Evolutionary conservation across 1,140 invertebrate species (phyloP).

Genomic region (Drosophila bifasciata): DNA sequence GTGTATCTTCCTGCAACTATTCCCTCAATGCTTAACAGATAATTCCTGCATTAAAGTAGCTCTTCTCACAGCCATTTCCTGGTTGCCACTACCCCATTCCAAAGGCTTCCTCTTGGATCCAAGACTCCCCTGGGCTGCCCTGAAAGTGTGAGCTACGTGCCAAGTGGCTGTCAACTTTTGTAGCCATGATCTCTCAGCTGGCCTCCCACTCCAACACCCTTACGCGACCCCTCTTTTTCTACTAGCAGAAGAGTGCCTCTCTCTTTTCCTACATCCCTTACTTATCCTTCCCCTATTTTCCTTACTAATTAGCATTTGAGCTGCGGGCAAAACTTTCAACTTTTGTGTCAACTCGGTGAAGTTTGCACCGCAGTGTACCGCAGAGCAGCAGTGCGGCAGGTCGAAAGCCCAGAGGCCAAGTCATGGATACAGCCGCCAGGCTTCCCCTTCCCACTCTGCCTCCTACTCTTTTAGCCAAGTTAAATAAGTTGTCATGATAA

Average conservation of each 20-base stretch:
- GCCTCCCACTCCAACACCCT: too few species aligned
- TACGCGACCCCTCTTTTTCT: not conserved
- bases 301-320: slow-evolving; percentile 66
- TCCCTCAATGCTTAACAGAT: not conserved
- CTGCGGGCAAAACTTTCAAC: slow-evolving; percentile 56
- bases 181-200: slow-evolving; percentile 2
- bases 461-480: slow-evolving; percentile 5
- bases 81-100: not conserved
- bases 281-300: not conserved
- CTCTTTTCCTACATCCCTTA: not conserved
- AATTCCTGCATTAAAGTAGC: slow-evolving; percentile 2
- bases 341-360: slow-evolving; percentile 23
- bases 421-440: slow-evolving; percentile 22
- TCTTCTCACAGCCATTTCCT: too few species aligned
- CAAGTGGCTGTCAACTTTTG: slow-evolving; percentile 33
- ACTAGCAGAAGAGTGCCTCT: too few species aligned
- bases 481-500: slow-evolving; percentile 63
- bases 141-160: slow-evolving; percentile 64
- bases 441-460: not conserved
- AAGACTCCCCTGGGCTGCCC: not conserved
- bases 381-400: not conserved
- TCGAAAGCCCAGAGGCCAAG: slow-evolving; percentile 22
- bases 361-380: slow-evolving; percentile 13
- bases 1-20: not conserved
- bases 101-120: not conserved